These are phyloP conservation scores for Centropus unirufus DNA, from an alignment of 2,113 vertebrate species.

Conservation along the genomic window DNA sequence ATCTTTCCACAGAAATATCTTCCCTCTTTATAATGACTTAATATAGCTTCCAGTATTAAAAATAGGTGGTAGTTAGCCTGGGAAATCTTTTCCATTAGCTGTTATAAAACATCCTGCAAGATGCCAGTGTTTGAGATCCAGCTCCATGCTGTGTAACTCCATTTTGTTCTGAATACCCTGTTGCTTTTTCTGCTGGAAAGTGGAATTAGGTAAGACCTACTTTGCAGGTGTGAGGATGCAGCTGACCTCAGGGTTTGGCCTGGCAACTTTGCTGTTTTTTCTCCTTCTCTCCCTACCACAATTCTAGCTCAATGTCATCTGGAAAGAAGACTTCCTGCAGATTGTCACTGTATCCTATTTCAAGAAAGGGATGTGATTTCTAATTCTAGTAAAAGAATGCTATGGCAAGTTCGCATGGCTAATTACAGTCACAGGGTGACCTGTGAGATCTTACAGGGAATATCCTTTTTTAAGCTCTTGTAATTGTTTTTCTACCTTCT, in stretches of 20 bases:
- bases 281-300: background rate
- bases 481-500: background rate
- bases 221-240: background rate
- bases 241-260: background rate
- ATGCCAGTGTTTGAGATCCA: background rate
- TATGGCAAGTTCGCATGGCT: background rate
- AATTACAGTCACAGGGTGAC: background rate
- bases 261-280: background rate
- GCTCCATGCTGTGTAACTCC: background rate
- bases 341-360: background rate
- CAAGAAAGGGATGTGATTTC: background rate
- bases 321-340: background rate
- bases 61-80: background rate
- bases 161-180: background rate
- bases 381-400: background rate
- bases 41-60: constrained; percentile 41
- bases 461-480: background rate
- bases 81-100: background rate
- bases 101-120: background rate
- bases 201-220: background rate
- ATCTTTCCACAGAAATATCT: background rate
- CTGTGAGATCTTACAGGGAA: background rate
- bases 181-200: background rate
- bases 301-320: background rate
- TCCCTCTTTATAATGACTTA: background rate